Conservation (phyloP, 2,888 invertebrate genomes). For the Buathra laborator region DNA sequence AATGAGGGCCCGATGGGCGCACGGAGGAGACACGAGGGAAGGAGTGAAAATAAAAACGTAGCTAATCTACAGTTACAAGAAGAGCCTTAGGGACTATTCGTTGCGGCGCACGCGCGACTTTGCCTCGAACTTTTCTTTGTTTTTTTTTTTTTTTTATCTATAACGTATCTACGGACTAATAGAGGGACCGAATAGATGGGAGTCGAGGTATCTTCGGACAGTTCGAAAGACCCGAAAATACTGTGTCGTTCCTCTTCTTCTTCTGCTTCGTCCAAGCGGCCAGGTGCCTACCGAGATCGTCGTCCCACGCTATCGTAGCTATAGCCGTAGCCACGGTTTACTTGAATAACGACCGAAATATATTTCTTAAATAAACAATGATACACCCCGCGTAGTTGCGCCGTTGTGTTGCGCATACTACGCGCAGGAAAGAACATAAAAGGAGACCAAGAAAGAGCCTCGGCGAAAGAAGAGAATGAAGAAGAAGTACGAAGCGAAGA, state of each 20-base stretch:
- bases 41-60: slow-evolving; percentile 58
- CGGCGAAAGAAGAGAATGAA: slow-evolving; percentile 41
- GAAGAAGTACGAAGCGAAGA: slow-evolving; percentile 50
- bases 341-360: slow-evolving; percentile 82
- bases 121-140: not conserved
- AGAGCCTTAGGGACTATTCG: slow-evolving; percentile 39
- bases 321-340: slow-evolving; percentile 72
- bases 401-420: slow-evolving; percentile 52
- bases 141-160: slow-evolving; percentile 53
- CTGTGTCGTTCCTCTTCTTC: slow-evolving; percentile 25
- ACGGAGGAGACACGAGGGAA: slow-evolving; percentile 17
- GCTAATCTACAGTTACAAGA: slow-evolving; percentile 64
- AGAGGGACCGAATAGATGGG: slow-evolving; percentile 70
- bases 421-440: slow-evolving; percentile 54
- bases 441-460: slow-evolving; percentile 49
- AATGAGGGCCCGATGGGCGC: slow-evolving; percentile 55
- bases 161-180: slow-evolving; percentile 70
- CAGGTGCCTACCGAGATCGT: slow-evolving; percentile 73
- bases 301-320: slow-evolving; percentile 67
- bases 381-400: slow-evolving; percentile 73
- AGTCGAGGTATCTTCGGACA: slow-evolving; percentile 62
- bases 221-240: slow-evolving; percentile 25
- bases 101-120: slow-evolving; percentile 36
- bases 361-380: slow-evolving; percentile 83
- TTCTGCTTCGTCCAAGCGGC: slow-evolving; percentile 53